A percentile compares a stretch with the other conserved stretches of the same genome.
These are phyloP conservation scores for Aulostomus chinensis DNA, from an alignment of 2,797 vertebrate genomes.

Conservation along the genomic window DNA sequence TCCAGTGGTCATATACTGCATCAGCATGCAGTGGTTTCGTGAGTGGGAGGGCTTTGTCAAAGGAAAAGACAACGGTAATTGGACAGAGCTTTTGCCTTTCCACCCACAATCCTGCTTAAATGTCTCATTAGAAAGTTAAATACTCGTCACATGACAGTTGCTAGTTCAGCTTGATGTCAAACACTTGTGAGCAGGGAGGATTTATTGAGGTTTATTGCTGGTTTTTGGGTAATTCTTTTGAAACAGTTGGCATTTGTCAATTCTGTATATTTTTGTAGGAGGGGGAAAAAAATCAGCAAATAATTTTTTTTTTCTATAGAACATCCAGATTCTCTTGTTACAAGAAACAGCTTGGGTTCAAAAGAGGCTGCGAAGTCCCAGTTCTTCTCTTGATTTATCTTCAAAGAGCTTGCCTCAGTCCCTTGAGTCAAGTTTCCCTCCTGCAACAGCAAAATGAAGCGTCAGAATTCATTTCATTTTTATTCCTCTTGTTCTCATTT, in stretches of 20 bases:
- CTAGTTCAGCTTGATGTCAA: not conserved
- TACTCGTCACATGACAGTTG: constrained; percentile 7
- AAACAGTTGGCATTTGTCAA: not conserved
- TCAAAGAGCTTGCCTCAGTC: constrained; percentile 56
- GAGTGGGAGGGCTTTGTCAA: constrained; percentile 99
- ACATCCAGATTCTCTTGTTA: constrained; percentile 14
- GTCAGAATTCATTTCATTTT: constrained; percentile 52
- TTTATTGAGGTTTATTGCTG: no score
- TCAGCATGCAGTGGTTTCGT: constrained; percentile 99
- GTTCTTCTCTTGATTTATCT: constrained; percentile 54
- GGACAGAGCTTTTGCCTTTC: constrained; percentile 36
- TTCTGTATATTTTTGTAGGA: not conserved
- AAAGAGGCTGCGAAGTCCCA: constrained; percentile 28
- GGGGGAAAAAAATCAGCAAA: not conserved
- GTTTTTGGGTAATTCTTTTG: no score
- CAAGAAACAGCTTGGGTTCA: constrained; percentile 32
- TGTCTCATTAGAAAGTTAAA: constrained; percentile 42
- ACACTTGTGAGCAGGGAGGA: no score
- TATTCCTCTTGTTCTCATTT: constrained; percentile 22
- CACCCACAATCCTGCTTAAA: constrained; percentile 33
- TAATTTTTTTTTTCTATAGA: constrained; percentile 5
- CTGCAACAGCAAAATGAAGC: constrained; percentile 50
- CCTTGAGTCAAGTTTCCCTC: constrained; percentile 48
- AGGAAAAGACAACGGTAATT: constrained; percentile 91
- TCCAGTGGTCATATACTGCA: constrained; percentile 95